Evolutionary conservation across 2,888 invertebrate genomes (phyloP), one percentile per base, ranked within the genome.

Genomic region (Fabriciana adippe): DNA sequence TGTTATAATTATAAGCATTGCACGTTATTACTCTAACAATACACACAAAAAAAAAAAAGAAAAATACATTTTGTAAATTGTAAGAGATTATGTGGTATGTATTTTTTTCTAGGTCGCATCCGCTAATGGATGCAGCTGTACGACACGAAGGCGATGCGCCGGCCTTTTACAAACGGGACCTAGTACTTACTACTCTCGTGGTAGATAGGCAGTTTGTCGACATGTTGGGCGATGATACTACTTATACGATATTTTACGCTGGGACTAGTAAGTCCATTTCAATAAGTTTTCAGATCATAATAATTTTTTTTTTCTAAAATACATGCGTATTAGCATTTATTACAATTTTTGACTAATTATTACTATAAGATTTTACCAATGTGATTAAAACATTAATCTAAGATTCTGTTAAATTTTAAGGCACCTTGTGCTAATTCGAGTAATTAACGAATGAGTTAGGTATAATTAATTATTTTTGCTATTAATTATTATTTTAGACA

Each of bases 101-200:
- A 54, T 50, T 63, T 62, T 68, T 64, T 73, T 70, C 41, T 72
- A 93, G 93, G 79, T 94, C 94, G 14, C 96, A 96, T 82, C 95
- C 96, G 0, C 85, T 96, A 67, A 95, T 96, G 95, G 95, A 96
- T 78, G 94, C 94, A 14, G 94, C 95, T 0, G 95, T 96, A 11
- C 90, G 94, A 0, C 94, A 94, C 73, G 94, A 94, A 71, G 93
- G 93, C 55, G 94, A 94, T 68, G 88, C 93, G 18, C 95, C 95
- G 0, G 94, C 94, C 0, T 94, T 94, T 80, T 94, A 93, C 85
- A 94, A 94, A 75, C 85, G 94, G 45, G 94, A 95, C 80, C 83
- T 94, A 68, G 93, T 94, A 15, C 93, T 95, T 61, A 94, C 94
- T 1, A 93, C 94, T 18, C 82, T 95, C 35, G 94, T 94, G 18